A percentile compares a stretch with the other conserved stretches of the same genome.
These are phyloP conservation scores for Idris sp. DNA, from an alignment of 1,140 invertebrate genomes.

Conservation along the genomic window DNA sequence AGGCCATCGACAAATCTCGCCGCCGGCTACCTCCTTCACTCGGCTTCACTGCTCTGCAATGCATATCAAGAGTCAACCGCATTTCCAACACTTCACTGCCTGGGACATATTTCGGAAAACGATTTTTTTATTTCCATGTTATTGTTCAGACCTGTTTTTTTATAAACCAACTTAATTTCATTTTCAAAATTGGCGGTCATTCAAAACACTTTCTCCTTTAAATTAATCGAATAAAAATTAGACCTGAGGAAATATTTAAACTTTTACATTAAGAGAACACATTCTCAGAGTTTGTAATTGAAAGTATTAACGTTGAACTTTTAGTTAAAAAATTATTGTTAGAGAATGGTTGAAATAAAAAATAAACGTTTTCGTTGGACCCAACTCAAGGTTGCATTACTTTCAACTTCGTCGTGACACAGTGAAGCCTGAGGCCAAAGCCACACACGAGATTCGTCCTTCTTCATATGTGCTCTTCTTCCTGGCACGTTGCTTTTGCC, in stretches of 20 bases:
- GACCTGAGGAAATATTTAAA: too few relatives aligned
- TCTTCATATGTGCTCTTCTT: constrained; percentile 16
- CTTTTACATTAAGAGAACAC: too few relatives aligned
- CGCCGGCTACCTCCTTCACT: constrained; percentile 17
- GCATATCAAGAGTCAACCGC: constrained; percentile 19
- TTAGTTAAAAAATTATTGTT: constrained; percentile 23
- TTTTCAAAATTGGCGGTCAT: too few relatives aligned
- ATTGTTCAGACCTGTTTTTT: too few relatives aligned
- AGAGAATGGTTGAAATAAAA: constrained; percentile 24
- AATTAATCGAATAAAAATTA: too few relatives aligned
- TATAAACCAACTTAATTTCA: too few relatives aligned
- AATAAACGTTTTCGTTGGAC: constrained; percentile 19
- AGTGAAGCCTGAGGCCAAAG: constrained; percentile 30
- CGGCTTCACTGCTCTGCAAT: constrained; percentile 4
- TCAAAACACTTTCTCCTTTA: too few relatives aligned
- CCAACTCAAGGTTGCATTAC: constrained; percentile 46
- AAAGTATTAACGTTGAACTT: too few relatives aligned
- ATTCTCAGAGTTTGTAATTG: too few relatives aligned
- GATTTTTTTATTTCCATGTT: too few relatives aligned
- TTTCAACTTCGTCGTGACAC: constrained; percentile 52
- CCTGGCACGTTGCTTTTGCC: constrained; percentile 33
- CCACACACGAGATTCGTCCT: constrained; percentile 7
- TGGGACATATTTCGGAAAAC: constrained; percentile 13
- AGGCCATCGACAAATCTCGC: constrained; percentile 44
- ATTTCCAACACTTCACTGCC: neutral